phyloP scores from a whole-genome alignment of 2,113 vertebrate genomes.

The Ovis canadensis region DNA sequence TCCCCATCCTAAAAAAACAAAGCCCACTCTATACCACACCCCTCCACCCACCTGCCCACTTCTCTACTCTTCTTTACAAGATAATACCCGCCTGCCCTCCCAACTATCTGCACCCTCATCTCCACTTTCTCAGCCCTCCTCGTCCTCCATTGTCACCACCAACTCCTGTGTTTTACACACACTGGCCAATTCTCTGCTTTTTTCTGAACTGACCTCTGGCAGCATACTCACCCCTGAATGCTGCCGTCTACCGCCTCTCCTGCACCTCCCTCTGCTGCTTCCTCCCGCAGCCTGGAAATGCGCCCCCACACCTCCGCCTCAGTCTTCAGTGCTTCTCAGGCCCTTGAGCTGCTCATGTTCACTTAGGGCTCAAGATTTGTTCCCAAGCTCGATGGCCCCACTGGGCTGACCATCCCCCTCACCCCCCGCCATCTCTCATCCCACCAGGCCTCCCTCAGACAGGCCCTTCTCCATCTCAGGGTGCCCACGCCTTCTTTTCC shows the following conservation, averaged over 20 bases:
- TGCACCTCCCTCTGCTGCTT: not conserved
- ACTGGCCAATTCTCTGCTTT: rapidly evolving
- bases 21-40: not conserved
- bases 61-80: not conserved
- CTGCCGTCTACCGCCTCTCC: not conserved
- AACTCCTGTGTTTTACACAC: not conserved
- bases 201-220: not conserved
- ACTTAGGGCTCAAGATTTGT: not conserved
- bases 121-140: too few relatives aligned
- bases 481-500: not conserved
- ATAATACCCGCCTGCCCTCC: not conserved
- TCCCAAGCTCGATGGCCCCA: too few relatives aligned
- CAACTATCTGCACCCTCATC: not conserved
- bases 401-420: not conserved
- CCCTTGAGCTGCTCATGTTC: not conserved
- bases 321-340: not conserved
- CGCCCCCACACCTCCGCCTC: not conserved
- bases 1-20: not conserved
- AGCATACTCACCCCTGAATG: not conserved
- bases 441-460: not conserved
- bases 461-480: not conserved
- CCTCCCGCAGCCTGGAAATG: not conserved
- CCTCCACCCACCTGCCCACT: not conserved
- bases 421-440: not conserved
- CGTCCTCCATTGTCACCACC: too few relatives aligned